Evolutionary conservation across 2,797 vertebrate species (phyloP), one percentile per base, ranked within the genome.

Genomic region (Scomberomorus guttatus): DNA sequence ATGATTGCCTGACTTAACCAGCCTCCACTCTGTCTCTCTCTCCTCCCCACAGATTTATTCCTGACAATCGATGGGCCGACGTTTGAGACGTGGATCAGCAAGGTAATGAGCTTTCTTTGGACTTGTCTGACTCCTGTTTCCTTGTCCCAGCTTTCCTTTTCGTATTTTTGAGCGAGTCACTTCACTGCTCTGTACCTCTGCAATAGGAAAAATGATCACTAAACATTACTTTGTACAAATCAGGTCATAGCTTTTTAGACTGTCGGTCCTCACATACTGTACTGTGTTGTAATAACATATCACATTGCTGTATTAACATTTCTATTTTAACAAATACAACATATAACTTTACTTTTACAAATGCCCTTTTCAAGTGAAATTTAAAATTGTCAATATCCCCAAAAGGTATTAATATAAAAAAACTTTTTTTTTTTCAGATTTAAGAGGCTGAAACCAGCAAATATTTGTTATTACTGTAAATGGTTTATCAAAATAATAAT

Each of bases 51-150:
- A 98, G 97, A 98, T 96, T 94, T 98, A 72, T 97, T 98, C 90
- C 96, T 98, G 69, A 98, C 97, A 8, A 96, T 94, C 0, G 37
- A 84, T n/a, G 77, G 59, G 8, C 72, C 87, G 0, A 10, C 9
- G 44, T 98, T 97, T 92, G 96, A 98, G 90, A 97, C 94, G 1
- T 98, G 97, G 97, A 80, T 96, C 85, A 98, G 95, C 90, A 91
- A 95, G 97, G 97, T 98, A 96, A 95, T 88, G 81, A 72, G 5
- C 18, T 10, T 9, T 39, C 70, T 44, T 68, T 67, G 1, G 2
- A n/a, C 2, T 6, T 39, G 0, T 52, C 69, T 44, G 24, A 10
- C 32, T 58, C 24, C 15, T 51, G 15, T 42, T 61, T 34, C 15
- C 14, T 57, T n/a, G 2, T 24, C 5, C 15, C 5, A 48, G 14